These are phyloP conservation scores for Megaustenia siamemsis DNA, from an alignment of 2,888 invertebrate genomes.

Conservation along the genomic window DNA sequence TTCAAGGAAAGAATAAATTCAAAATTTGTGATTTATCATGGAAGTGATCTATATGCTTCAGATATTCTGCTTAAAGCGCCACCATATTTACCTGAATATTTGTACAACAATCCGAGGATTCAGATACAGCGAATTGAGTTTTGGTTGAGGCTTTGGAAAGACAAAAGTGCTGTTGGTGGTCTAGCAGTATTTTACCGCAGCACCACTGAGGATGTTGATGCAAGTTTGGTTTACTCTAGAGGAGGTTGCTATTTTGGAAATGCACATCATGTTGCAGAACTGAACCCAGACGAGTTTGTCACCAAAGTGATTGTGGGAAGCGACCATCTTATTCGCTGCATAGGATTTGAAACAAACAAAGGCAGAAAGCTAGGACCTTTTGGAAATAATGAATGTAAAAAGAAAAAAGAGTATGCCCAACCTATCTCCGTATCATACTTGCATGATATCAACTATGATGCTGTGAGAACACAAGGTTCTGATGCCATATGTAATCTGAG, in stretches of 20 bases:
- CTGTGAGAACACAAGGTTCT: conserved; percentile 24
- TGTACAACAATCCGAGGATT: conserved; percentile 17
- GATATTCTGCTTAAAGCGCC: background rate
- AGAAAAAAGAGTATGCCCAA: conserved; percentile 20
- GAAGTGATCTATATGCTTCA: conserved; percentile 26
- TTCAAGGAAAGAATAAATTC: conserved; percentile 7
- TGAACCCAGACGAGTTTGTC: conserved; percentile 35
- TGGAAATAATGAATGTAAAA: conserved; percentile 23
- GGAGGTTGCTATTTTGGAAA: background rate
- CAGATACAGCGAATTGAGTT: conserved; percentile 32
- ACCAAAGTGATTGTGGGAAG: conserved; percentile 37
- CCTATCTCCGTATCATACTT: background rate
- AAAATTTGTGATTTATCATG: too few relatives aligned
- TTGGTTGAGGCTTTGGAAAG: conserved; percentile 46
- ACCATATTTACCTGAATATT: background rate
- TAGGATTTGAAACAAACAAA: conserved; percentile 40
- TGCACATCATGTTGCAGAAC: background rate
- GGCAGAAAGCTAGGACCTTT: conserved; percentile 35
- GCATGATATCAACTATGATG: conserved; percentile 41
- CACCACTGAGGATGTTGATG: background rate
- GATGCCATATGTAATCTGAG: conserved; percentile 42
- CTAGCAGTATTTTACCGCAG: conserved; percentile 13
- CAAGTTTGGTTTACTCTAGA: background rate
- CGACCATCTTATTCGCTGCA: conserved; percentile 34
- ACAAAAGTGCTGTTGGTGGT: conserved; percentile 29